These are phyloP conservation scores for Acrossocheilus wenchowensis DNA, from an alignment of 2,797 vertebrate species.

Conservation along the genomic window DNA sequence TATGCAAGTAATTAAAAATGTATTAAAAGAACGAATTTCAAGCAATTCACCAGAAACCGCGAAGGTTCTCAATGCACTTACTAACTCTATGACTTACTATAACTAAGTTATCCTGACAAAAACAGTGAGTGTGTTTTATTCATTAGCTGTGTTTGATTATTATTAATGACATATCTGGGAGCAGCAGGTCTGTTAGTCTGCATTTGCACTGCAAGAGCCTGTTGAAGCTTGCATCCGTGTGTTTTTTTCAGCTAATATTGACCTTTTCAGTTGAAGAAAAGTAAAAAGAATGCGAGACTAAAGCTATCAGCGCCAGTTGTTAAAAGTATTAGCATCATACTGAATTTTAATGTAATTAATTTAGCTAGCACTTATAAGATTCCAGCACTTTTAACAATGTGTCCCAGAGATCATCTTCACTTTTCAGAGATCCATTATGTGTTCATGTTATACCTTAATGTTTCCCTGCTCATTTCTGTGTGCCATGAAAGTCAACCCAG, in stretches of 20 bases:
- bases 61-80: not conserved
- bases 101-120: not conserved
- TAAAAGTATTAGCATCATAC: not conserved
- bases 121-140: not conserved
- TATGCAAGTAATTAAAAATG: not conserved
- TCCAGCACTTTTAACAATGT: not conserved
- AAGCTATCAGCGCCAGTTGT: not conserved
- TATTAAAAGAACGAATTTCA: not conserved
- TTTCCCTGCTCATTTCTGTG: not conserved
- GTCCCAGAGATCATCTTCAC: constrained; percentile 9
- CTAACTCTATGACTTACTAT: not conserved
- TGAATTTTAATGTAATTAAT: not conserved
- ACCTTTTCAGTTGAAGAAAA: not conserved
- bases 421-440: not conserved
- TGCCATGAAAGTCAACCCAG: not conserved
- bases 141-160: not conserved
- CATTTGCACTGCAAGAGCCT: not conserved
- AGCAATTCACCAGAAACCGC: not conserved
- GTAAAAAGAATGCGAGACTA: not conserved
- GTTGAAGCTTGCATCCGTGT: not conserved
- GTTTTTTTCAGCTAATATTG: not conserved
- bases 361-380: not conserved
- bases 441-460: not conserved
- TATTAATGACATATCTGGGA: not conserved
- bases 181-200: not conserved